Percentiles rank a stretch among this genome's conserved stretches.
These are phyloP conservation scores for Protobothrops flavoviridis DNA, from an alignment of 2,113 vertebrate genomes.

Conservation along the genomic window DNA sequence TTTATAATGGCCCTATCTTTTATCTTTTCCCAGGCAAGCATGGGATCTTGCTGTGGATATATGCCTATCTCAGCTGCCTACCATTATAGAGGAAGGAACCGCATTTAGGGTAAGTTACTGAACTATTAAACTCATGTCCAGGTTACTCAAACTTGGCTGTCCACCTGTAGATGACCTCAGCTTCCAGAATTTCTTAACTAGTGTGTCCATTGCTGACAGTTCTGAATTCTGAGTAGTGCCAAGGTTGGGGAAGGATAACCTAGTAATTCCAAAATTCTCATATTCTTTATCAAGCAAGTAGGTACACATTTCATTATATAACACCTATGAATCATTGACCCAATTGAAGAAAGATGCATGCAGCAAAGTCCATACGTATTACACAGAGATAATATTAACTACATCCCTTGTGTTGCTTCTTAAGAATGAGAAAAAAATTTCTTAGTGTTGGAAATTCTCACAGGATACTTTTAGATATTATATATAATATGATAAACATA, in stretches of 20 bases:
- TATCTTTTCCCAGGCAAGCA: constrained; percentile 82
- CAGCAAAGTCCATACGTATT: background rate
- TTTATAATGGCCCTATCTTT: background rate
- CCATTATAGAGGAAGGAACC: constrained; percentile 97
- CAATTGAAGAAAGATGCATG: background rate
- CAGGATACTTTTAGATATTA: background rate
- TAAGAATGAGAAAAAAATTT: background rate
- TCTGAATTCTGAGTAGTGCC: background rate
- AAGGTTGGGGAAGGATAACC: background rate
- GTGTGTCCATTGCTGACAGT: background rate
- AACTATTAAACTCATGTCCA: background rate
- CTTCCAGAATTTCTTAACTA: background rate
- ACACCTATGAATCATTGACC: background rate
- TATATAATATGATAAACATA: background rate
- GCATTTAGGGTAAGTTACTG: constrained; percentile 88
- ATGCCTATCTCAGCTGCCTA: constrained; percentile 96
- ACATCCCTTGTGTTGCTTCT: background rate
- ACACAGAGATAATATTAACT: background rate
- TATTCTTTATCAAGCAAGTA: background rate
- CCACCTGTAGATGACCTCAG: background rate
- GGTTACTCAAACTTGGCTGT: background rate
- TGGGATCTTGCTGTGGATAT: constrained; percentile 99
- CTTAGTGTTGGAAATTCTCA: background rate
- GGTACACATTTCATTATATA: background rate
- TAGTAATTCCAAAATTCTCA: rapidly evolving